Conservation (phyloP, 2,797 vertebrate genomes). For the Percopsis omiscomaycus region DNA sequence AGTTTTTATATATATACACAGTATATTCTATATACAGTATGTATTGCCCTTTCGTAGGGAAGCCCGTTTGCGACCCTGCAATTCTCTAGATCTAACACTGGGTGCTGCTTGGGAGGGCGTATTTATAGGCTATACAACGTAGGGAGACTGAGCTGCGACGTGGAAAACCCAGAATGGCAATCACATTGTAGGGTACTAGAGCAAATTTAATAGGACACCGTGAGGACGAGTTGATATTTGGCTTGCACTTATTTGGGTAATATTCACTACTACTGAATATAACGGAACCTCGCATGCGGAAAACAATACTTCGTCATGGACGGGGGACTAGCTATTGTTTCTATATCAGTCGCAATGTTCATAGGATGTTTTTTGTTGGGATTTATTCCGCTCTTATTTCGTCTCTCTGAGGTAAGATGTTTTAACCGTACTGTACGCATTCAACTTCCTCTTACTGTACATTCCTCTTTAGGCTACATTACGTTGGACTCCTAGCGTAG, state of each 20-base stretch:
- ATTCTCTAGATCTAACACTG: slow-evolving; percentile 26
- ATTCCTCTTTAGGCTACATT: too few relatives aligned
- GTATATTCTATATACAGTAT: too few relatives aligned
- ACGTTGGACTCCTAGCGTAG: too few relatives aligned
- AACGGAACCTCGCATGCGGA: neutral
- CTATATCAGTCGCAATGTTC: slow-evolving; percentile 81
- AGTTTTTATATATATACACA: too few relatives aligned
- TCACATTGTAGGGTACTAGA: neutral
- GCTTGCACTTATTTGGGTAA: too few relatives aligned
- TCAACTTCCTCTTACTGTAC: too few relatives aligned
- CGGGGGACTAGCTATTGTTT: slow-evolving; percentile 70
- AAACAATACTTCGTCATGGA: slow-evolving; percentile 69
- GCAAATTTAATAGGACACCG: neutral
- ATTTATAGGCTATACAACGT: neutral
- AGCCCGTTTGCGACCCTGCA: slow-evolving; percentile 19
- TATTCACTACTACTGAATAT: neutral
- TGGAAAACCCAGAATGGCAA: slow-evolving; percentile 45
- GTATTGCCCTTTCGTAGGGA: too few relatives aligned
- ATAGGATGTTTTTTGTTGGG: slow-evolving; percentile 78
- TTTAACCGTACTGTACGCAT: neutral
- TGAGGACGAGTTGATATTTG: neutral
- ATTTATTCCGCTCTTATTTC: slow-evolving; percentile 76
- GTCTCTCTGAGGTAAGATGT: slow-evolving; percentile 76
- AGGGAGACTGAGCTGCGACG: slow-evolving; percentile 48
- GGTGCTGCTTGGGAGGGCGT: slow-evolving; percentile 40